Base-by-base conservation (phyloP, 2,888 invertebrate genomes). In the Euproctis similis region DNA sequence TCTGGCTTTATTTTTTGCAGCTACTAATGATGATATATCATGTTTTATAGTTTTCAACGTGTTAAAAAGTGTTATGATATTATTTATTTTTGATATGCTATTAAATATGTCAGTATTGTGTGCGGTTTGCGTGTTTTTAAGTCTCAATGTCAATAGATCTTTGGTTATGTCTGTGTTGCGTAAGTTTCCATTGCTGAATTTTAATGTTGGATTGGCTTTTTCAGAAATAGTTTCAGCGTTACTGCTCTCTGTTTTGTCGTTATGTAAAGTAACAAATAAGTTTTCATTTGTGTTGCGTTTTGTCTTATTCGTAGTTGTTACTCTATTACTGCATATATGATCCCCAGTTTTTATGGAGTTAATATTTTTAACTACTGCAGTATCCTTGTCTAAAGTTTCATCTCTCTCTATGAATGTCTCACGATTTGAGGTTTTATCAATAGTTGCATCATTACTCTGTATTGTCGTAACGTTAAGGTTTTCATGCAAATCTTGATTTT, bases 1-100 rank as follows among this genome's bases (percentile, higher is more conserved):
- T 25, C 23, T 10, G 13, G 22, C 4, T 31, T 30, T 5, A 9
- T 14, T 27, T 18, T 13, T 27, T 25, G 3, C 7, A 3, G 4
- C 30, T 27, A 5, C 19, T 10, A 31, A 34, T 5, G 20, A n/a
- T n/a, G n/a, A n/a, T n/a, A n/a, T n/a, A n/a, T n/a, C 4, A 5
- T 31, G 36, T 29, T 23, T 28, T 0, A n/a, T n/a, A n/a, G n/a
- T n/a, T n/a, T n/a, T n/a, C n/a, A n/a, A n/a, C n/a, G n/a, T n/a
- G n/a, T 17, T 11, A 1, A 16, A 18, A 7, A 22, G n/a, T 16
- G 7, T 9, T 2, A 27, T 14, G 12, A 4, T 10, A 0, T 30
- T 21, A 5, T 8, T 25, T 7, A 28, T 17, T 1, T 9, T 21
- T 12, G 16, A 6, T 14, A 11, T 21, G 22, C 10, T 14, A 1